A percentile compares a stretch with the other conserved stretches of the same genome.
These are phyloP conservation scores for Drosophila emarginata DNA, from an alignment of 2,888 invertebrate genomes.

Conservation along the genomic window DNA sequence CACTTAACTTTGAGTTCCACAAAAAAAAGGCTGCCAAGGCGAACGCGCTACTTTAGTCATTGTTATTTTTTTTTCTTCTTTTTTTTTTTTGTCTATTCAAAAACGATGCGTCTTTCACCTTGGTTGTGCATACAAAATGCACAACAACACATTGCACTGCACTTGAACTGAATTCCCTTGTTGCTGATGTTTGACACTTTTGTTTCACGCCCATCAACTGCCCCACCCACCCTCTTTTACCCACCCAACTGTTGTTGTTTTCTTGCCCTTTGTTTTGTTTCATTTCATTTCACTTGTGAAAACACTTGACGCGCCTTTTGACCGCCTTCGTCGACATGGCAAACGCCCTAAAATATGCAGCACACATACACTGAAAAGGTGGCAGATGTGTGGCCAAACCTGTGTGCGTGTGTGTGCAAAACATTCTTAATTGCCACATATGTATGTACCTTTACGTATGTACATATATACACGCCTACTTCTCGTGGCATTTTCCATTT, in stretches of 20 bases:
- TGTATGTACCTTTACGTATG: slow-evolving; percentile 19
- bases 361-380: slow-evolving; percentile 32
- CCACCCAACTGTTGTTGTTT: slow-evolving; percentile 6
- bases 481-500: slow-evolving; percentile 12
- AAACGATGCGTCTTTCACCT: slow-evolving; percentile 11
- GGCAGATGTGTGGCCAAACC: slow-evolving; percentile 38
- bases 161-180: slow-evolving; percentile 57
- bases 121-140: slow-evolving; percentile 62
- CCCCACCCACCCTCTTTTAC: background rate
- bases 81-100: too few species aligned
- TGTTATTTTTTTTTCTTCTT: background rate
- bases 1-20: background rate
- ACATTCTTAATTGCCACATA: slow-evolving; percentile 41
- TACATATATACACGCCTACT: background rate
- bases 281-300: slow-evolving; percentile 34
- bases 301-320: slow-evolving; percentile 69
- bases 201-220: background rate
- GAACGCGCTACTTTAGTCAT: slow-evolving; percentile 4
- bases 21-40: slow-evolving; percentile 22
- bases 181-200: slow-evolving; percentile 2
- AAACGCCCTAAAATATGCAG: slow-evolving; percentile 62
- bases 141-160: slow-evolving; percentile 60
- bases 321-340: slow-evolving; percentile 55
- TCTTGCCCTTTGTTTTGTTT: slow-evolving; percentile 7
- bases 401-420: background rate